Percentiles rank a stretch among this genome's conserved stretches.
Conservation (phyloP, 2,113 vertebrate genomes). For the Sphyrna mokarran region DNA sequence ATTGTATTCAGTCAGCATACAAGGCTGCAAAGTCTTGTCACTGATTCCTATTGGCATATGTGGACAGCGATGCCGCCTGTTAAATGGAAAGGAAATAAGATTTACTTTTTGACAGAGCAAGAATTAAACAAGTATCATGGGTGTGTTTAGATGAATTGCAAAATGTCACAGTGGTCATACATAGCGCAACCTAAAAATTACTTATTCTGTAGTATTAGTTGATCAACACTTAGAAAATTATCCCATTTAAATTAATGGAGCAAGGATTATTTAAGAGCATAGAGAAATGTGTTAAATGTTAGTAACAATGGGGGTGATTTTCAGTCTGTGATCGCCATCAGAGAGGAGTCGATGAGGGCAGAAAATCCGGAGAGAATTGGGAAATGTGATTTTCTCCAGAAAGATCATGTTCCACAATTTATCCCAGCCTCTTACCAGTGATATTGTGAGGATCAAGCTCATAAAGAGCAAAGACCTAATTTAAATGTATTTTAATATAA, state of each 20-base stretch:
- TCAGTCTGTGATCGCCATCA: too few species aligned
- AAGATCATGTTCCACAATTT: too few species aligned
- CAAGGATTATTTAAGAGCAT: not conserved
- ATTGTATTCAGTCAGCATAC: slow-evolving; percentile 60
- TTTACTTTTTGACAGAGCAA: not conserved
- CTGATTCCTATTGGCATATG: slow-evolving; percentile 57
- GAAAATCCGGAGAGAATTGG: too few species aligned
- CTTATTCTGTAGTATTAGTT: not conserved
- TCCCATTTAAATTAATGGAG: not conserved
- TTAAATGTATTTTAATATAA: too few species aligned
- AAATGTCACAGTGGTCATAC: not conserved
- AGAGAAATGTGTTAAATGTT: not conserved
- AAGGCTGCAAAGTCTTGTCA: slow-evolving; percentile 44
- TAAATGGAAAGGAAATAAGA: not conserved
- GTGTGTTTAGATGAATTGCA: not conserved
- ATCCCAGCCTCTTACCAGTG: too few species aligned
- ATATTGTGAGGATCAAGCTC: too few species aligned
- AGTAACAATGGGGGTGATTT: not conserved
- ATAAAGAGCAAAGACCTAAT: too few species aligned
- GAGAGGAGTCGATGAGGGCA: too few species aligned
- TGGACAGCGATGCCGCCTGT: slow-evolving; percentile 69
- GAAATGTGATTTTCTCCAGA: too few species aligned
- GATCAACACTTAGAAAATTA: not conserved
- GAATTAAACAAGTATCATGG: not conserved
- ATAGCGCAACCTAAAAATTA: not conserved